Base-by-base conservation (phyloP, 2,113 vertebrate genomes). In the Erinaceus europaeus region DNA sequence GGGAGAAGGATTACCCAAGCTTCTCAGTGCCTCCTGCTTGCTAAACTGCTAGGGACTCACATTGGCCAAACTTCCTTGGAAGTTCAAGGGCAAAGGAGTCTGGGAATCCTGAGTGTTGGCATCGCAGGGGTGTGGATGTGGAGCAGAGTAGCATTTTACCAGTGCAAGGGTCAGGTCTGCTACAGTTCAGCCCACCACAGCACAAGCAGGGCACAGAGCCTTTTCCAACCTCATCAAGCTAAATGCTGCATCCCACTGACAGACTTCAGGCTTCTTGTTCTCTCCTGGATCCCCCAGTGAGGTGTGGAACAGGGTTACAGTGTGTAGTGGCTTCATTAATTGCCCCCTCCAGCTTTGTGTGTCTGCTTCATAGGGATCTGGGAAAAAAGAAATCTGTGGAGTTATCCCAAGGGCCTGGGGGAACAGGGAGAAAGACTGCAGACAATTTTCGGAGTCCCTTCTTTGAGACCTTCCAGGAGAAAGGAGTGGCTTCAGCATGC, bases 341-440 rank as follows among this genome's bases (percentile, higher is more conserved):
- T 38, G 46, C 21, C 75, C 29, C 50, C 29, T 91, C 29, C 88
- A 85, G 75, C 14, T 64, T 75, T 34, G 2, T 27, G 59, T 25
- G 68, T 79, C 40, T 87, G 74, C 20, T 86, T 67, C 38, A 42
- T 82, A 20, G 27, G 42, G 88, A 46, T 12, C 32, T 67, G 76
- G 79, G 73, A 85, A 55, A 55, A 55, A 55, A n/a, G 80, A 91
- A 95, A 95, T 88, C 90, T 90, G 89, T 93, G 88, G 40, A 76
- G 86, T 73, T 84, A 29, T 81, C 40, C 48, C 86, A 86, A 93
- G 15, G 25, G 71, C 68, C 32, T 42, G 0, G 67, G 72, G 38
- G 50, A 34, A 38, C 9, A 13, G 67, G 6, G 44, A 76, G 69
- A n/a, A 57, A 69, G 74, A 74, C 32, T 83, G 46, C 17, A 34